A percentile compares a stretch with the other conserved stretches of the same genome.
Conservation (phyloP, 2,888 invertebrate genomes). For the Xylocampa areola region DNA sequence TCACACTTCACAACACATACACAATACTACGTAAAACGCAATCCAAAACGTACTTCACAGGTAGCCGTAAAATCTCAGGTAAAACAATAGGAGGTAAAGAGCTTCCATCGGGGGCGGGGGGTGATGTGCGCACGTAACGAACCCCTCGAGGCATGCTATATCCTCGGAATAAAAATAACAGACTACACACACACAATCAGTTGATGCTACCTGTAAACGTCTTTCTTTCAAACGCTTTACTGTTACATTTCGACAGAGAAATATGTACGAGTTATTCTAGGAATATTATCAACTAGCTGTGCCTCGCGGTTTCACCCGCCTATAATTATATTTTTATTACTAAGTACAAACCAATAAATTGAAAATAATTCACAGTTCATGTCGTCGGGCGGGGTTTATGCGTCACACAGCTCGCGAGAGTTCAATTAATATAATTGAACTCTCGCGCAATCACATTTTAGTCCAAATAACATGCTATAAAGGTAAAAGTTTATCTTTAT, state of each 20-base stretch:
- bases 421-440: too few relatives aligned
- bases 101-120: conserved; percentile 64
- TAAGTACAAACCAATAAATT: too few relatives aligned
- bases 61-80: conserved; percentile 44
- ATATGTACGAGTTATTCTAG: too few relatives aligned
- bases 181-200: conserved; percentile 52
- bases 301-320: too few relatives aligned
- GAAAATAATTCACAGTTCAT: too few relatives aligned
- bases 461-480: too few relatives aligned
- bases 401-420: too few relatives aligned
- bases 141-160: conserved; percentile 76
- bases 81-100: conserved; percentile 55
- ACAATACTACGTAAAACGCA: conserved; percentile 31
- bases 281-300: too few relatives aligned
- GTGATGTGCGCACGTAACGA: conserved; percentile 76
- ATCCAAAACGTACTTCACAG: conserved; percentile 38
- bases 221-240: conserved; percentile 36
- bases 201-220: conserved; percentile 58
- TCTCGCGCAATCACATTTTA: too few relatives aligned
- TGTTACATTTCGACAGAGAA: conserved; percentile 28
- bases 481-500: too few relatives aligned
- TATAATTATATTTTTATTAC: too few relatives aligned
- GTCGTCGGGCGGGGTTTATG: too few relatives aligned
- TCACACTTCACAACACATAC: conserved; percentile 21
- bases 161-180: conserved; percentile 77